Percentiles rank a stretch among this genome's conserved stretches.
These are phyloP conservation scores for Drosophila sp. DNA, from an alignment of 1,140 invertebrate species.

Conservation along the genomic window DNA sequence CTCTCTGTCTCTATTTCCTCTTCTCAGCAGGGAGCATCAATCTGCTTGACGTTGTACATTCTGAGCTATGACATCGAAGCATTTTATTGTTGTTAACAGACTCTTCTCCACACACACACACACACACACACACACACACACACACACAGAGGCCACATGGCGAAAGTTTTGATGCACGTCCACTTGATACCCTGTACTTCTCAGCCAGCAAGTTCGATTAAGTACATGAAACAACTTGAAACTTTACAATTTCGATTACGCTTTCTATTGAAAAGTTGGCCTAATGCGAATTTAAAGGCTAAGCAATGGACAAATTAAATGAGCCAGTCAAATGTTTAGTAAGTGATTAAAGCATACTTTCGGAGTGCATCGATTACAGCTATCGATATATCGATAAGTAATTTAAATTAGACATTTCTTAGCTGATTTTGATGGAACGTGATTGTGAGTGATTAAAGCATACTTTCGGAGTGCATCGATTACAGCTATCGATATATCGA, in stretches of 20 bases:
- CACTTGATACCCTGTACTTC: neutral
- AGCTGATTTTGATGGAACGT: too few species aligned
- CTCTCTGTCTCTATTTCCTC: neutral
- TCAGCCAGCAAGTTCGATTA: neutral
- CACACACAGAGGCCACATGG: neutral
- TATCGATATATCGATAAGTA: too few species aligned
- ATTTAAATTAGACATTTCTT: too few species aligned
- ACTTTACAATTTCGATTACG: neutral
- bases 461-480: too few species aligned
- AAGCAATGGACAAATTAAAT: too few species aligned
- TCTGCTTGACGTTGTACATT: constrained; percentile 66
- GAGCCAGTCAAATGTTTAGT: neutral
- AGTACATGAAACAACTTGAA: neutral
- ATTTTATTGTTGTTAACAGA: constrained; percentile 77
- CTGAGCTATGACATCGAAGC: constrained; percentile 75
- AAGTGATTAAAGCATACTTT: too few species aligned
- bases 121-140: constrained; percentile 10
- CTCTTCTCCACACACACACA: constrained; percentile 39
- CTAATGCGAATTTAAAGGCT: neutral
- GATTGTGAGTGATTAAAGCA: too few species aligned
- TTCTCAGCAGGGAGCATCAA: constrained; percentile 56
- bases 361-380: too few species aligned
- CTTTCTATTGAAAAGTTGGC: neutral
- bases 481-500: too few species aligned
- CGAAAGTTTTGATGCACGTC: constrained; percentile 1